Base-by-base conservation (phyloP, 2,888 invertebrate genomes). In the Macrophya annulata region DNA sequence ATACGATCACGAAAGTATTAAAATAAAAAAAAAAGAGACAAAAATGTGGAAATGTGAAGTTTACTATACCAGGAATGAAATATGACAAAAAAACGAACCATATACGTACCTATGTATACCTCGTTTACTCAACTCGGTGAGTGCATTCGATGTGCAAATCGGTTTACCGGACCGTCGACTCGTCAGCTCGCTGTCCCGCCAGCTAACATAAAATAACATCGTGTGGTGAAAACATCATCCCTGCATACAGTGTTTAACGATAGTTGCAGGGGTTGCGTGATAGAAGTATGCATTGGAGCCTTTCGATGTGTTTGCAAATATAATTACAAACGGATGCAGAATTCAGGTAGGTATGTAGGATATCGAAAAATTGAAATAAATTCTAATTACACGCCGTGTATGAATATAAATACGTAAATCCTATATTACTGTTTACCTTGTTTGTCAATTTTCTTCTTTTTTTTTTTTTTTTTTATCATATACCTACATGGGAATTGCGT, bases 131-230 rank as follows among this genome's bases (percentile, higher is more conserved):
- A 9, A 37, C 17, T 12, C 43, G 15, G 62, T 62, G 88, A 90
- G 90, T 90, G 89, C 90, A 90, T 90, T 90, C 89, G 89, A 89
- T 89, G 90, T 90, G 92, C 90, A 92, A 92, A 92, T 92, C 92
- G 91, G 91, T 92, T 92, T 91, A 92, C 89, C 90, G 88, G 89
- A 88, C 88, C 87, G 86, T 84, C 85, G 85, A 65, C 83, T 45
- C 51, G 62, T 84, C 71, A 84, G 85, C 81, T 86, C 21, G 77
- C 71, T 9, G 43, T 45, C 68, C 72, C 45, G 15, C 72, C 85
- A 31, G 40, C 43, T 85, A 77, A 87, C 87, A 84, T 90, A 89
- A 91, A 90, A 91, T 89, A 91, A 91, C 91, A 81, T 62, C 81
- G 45, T 81, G 59, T 62, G 81, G 40, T 81, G 81, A 62, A 81